phyloP scores from a whole-genome alignment of 2,113 vertebrate species.

The Anarrhichthys ocellatus region DNA sequence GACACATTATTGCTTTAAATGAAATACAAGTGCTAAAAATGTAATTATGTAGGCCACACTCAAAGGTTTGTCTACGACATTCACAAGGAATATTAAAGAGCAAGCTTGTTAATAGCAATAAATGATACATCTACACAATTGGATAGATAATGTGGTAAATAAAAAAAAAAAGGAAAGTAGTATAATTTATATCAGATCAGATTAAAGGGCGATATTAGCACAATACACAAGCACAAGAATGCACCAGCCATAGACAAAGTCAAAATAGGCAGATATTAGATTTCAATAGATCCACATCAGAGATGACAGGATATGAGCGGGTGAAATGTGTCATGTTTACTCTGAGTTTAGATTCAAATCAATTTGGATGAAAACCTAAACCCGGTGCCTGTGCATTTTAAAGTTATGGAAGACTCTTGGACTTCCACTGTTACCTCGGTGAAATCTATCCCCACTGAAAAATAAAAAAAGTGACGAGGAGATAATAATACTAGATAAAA shows the following conservation, averaged over 20 bases:
- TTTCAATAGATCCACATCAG: conserved; percentile 22
- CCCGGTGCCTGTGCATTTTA: conserved; percentile 63
- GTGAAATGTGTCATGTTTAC: conserved; percentile 76
- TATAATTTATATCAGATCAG: neutral
- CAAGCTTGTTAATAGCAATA: neutral
- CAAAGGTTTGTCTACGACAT: neutral
- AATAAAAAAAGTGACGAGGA: conserved; percentile 74
- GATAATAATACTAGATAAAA: conserved; percentile 76
- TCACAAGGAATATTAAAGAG: neutral
- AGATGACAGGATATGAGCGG: conserved; percentile 53
- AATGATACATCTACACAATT: neutral
- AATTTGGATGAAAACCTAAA: conserved; percentile 73
- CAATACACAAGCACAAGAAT: neutral
- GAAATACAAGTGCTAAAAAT: neutral
- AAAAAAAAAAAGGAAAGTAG: neutral
- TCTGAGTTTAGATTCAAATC: conserved; percentile 77
- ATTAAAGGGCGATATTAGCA: neutral
- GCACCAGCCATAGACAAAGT: conserved; percentile 20
- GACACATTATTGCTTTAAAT: neutral
- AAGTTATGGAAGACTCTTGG: conserved; percentile 66
- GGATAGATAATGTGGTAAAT: neutral
- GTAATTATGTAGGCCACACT: neutral
- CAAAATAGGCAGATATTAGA: conserved; percentile 15
- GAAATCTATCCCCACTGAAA: conserved; percentile 74
- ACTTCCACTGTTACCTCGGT: conserved; percentile 72